These are phyloP conservation scores for Gephyroberyx darwinii DNA, from an alignment of 2,797 vertebrate species.

Conservation along the genomic window DNA sequence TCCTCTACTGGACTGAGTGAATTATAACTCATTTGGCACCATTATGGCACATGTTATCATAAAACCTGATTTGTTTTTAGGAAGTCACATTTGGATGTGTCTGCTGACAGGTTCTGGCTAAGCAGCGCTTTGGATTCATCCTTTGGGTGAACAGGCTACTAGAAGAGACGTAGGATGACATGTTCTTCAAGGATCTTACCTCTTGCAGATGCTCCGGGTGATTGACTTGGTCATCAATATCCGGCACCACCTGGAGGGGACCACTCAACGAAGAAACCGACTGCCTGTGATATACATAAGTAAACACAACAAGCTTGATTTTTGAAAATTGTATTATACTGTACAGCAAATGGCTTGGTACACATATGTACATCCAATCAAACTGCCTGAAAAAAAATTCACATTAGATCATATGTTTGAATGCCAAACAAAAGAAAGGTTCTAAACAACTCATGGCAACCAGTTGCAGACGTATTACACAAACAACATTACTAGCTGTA, in stretches of 20 bases:
- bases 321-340: not conserved
- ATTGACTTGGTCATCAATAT: slow-evolving; percentile 96
- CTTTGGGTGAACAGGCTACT: not conserved
- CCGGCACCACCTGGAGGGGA: slow-evolving; percentile 96
- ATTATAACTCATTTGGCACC: not conserved
- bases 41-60: not conserved
- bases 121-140: not conserved
- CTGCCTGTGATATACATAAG: slow-evolving; percentile 83
- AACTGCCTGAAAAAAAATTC: not conserved
- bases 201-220: slow-evolving; percentile 92
- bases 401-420: not conserved
- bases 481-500: not conserved
- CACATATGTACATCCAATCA: not conserved
- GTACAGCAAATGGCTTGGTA: not conserved
- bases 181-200: slow-evolving; percentile 71
- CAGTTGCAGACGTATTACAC: not conserved
- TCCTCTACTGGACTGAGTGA: not conserved
- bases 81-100: not conserved
- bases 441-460: not conserved
- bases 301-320: slow-evolving; percentile 14
- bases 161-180: not conserved
- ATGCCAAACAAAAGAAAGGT: not conserved
- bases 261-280: slow-evolving; percentile 94
- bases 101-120: not conserved
- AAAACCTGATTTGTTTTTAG: too few relatives aligned